These are phyloP conservation scores for Bombus picipes DNA, from an alignment of 1,140 invertebrate genomes.

Conservation along the genomic window DNA sequence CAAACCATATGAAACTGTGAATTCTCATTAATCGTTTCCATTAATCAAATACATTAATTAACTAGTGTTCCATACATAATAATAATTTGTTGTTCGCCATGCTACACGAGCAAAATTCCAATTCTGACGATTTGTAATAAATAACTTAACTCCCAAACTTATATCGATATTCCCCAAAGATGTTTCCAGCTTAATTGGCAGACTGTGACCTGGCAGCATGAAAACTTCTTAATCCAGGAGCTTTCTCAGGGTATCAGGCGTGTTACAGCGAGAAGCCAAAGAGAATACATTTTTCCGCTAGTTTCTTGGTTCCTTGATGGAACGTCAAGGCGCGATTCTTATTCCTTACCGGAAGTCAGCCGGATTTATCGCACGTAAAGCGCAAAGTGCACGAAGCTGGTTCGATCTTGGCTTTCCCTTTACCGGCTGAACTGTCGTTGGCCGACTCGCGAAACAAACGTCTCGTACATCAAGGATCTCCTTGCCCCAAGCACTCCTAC, in stretches of 20 bases:
- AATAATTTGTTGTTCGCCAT: neutral
- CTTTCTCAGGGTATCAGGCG: neutral
- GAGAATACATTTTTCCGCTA: neutral
- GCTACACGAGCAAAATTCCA: neutral
- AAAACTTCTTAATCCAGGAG: neutral
- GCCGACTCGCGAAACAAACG: conserved; percentile 52
- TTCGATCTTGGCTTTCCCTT: conserved; percentile 46
- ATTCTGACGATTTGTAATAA: neutral
- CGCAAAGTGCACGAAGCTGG: conserved; percentile 32
- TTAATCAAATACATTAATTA: too few species aligned
- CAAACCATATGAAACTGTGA: too few species aligned
- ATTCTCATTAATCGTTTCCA: too few species aligned
- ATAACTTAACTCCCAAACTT: neutral
- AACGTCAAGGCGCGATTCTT: conserved; percentile 30
- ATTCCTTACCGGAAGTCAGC: conserved; percentile 29
- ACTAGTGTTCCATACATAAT: too few species aligned
- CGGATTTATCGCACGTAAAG: conserved; percentile 35
- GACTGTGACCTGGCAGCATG: neutral
- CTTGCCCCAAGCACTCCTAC: conserved; percentile 47
- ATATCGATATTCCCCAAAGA: neutral
- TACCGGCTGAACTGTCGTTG: conserved; percentile 48
- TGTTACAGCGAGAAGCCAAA: neutral
- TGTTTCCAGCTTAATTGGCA: neutral
- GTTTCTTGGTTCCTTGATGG: neutral
- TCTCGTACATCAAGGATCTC: conserved; percentile 57